Evolutionary conservation across 2,797 vertebrate species (phyloP).

Genomic region (Falco naumanni): DNA sequence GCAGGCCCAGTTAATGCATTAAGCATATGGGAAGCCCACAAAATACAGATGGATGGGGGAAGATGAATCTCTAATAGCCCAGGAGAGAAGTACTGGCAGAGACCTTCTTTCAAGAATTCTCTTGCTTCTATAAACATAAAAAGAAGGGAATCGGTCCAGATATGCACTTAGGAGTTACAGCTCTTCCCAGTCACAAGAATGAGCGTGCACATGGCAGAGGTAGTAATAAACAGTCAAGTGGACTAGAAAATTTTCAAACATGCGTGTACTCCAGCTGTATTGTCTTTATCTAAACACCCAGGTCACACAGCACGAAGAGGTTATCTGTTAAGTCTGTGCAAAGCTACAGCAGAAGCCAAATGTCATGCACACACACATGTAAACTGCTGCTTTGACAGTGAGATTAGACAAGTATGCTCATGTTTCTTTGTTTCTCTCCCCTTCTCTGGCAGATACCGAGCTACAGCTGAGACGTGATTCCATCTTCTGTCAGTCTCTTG

Average conservation of each 20-base stretch:
- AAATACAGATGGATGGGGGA: neutral
- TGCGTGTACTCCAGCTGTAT: neutral
- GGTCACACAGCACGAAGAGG: neutral
- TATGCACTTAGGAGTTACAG: neutral
- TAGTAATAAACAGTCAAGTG: neutral
- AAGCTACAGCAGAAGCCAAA: neutral
- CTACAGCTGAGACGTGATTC: slow-evolving; percentile 92
- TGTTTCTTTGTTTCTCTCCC: neutral
- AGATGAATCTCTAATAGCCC: slow-evolving; percentile 1
- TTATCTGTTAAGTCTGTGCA: neutral
- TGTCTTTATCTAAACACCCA: neutral
- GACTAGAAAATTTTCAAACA: neutral
- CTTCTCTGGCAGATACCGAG: slow-evolving; percentile 85
- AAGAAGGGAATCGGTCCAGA: neutral
- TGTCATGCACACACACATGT: accelerated
- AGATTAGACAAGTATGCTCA: neutral
- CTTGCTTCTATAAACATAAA: neutral
- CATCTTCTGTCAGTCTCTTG: slow-evolving; percentile 94
- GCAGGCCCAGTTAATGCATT: neutral
- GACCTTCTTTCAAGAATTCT: slow-evolving; percentile 13
- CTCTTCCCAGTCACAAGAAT: neutral
- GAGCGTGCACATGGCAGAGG: neutral
- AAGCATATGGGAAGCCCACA: neutral
- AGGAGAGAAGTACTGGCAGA: neutral
- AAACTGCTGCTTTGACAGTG: neutral